Evolutionary conservation across 2,797 vertebrate species (phyloP).

Genomic region (Amblyopsis hoosieri): DNA sequence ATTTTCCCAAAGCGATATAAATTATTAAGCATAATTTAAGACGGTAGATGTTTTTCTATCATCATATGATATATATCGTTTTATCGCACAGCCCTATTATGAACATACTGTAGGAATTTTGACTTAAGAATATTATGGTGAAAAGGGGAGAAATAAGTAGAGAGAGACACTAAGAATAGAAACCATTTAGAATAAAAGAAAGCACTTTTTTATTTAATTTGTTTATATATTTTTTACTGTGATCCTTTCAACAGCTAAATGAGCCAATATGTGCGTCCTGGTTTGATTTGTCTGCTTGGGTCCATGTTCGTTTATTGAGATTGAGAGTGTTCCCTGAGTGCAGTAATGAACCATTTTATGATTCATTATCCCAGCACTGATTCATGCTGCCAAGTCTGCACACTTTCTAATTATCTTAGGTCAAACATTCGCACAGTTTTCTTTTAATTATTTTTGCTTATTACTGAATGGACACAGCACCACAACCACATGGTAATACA

Average conservation of each 20-base stretch:
- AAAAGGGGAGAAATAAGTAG: slow-evolving; percentile 28
- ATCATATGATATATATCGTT: no score
- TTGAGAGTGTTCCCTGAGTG: slow-evolving; percentile 76
- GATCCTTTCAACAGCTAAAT: slow-evolving; percentile 74
- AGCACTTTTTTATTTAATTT: background rate
- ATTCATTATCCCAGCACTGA: slow-evolving; percentile 81
- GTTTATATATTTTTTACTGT: slow-evolving; percentile 57
- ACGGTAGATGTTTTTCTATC: no score
- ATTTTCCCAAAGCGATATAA: no score
- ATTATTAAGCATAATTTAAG: no score
- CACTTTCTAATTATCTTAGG: slow-evolving; percentile 84
- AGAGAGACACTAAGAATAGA: slow-evolving; percentile 66
- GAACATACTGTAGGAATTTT: slow-evolving; percentile 23
- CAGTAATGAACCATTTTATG: slow-evolving; percentile 83
- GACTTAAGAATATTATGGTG: slow-evolving; percentile 31
- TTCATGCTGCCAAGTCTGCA: slow-evolving; percentile 78
- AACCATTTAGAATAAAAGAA: slow-evolving; percentile 56
- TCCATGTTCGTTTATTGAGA: slow-evolving; percentile 80
- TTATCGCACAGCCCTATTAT: no score
- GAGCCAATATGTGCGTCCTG: slow-evolving; percentile 66
- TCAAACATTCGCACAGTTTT: slow-evolving; percentile 81
- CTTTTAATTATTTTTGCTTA: slow-evolving; percentile 77
- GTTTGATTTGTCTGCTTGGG: slow-evolving; percentile 78
- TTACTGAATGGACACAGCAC: slow-evolving; percentile 67
- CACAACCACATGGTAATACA: slow-evolving; percentile 54